A percentile compares a stretch with the other conserved stretches of the same genome.
phyloP scores from a whole-genome alignment of 2,797 vertebrate species.

The Sebastes melanostomus region DNA sequence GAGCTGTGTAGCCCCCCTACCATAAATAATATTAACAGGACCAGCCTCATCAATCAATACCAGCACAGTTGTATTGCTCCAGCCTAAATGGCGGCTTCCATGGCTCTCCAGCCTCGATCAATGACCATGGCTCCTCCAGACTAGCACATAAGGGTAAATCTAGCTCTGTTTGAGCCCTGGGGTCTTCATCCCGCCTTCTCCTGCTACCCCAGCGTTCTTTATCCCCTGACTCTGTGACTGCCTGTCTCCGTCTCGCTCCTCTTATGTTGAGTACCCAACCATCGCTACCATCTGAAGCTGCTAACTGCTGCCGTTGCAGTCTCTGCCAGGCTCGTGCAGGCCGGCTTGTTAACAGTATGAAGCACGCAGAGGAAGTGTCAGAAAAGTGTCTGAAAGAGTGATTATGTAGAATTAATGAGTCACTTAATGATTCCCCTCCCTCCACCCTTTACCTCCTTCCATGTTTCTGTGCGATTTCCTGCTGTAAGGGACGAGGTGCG shows the following conservation, averaged over 20 bases:
- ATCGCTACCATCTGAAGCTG: constrained; percentile 20
- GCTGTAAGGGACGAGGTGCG: constrained; percentile 48
- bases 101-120: constrained; percentile 85
- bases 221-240: constrained; percentile 38
- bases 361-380: constrained; percentile 67
- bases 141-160: constrained; percentile 72
- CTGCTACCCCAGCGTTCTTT: constrained; percentile 51
- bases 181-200: constrained; percentile 64
- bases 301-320: constrained; percentile 32
- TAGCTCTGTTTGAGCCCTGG: constrained; percentile 75
- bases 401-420: constrained; percentile 76
- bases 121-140: constrained; percentile 85
- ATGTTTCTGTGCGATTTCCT: constrained; percentile 66
- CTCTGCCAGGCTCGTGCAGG: constrained; percentile 27
- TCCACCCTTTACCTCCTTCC: constrained; percentile 43
- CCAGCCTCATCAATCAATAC: constrained; percentile 90
- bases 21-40: constrained; percentile 96
- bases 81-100: constrained; percentile 84
- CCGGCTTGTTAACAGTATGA: constrained; percentile 56
- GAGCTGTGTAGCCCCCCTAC: constrained; percentile 83
- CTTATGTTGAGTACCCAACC: constrained; percentile 15
- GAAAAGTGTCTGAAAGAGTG: constrained; percentile 74
- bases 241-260: constrained; percentile 42
- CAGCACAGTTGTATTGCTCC: constrained; percentile 89
- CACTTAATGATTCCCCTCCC: constrained; percentile 61